Base-by-base conservation (phyloP, 37 sponge, comb jelly and placozoan genomes). In the Amphimedon queenslandica region DNA sequence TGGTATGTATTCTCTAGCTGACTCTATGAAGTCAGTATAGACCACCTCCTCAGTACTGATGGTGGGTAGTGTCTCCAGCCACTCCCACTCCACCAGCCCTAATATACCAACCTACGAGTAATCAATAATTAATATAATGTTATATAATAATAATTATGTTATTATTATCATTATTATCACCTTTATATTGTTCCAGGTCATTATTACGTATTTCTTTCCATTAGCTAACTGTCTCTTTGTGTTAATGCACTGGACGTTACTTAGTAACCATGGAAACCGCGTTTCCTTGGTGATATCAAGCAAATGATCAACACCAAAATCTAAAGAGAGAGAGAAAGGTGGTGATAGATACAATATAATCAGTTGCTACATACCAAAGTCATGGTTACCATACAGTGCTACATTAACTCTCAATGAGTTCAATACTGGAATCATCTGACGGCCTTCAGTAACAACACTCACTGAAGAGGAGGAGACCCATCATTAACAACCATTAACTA, bases 321-420 rank as follows among this genome's bases (percentile, higher is more conserved):
- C 91, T 90, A 69, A 1, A 29, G 13, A 47, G 53, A 47, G 53
- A 47, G 8, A 18, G 13, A 8, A 47, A 47, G 13, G 8, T 8
- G 53, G 8, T 47, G 53, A 47, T 47, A 47, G 8, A 47, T 47
- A 47, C 13, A 47, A 13, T 47, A 47, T 47, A 8, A 18, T 21
- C 6, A 23, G 39, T 21, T 73, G 2, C 13, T 29, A 42, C 82
- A 77, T 51, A 90, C 91, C 93, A 58, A 92, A 92, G 4, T 92
- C 93, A 56, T 92, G 93, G 67, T 92, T 92, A 58, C 93, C 93
- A 72, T 80, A 87, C 37, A 83, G 84, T 35, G 93, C 93, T 42
- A 66, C 75, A 30, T 78, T 57, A 8, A 92, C 73, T 40, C 69
- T 70, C 30, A 82, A 32, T 23, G 78, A 69, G 42, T 92, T 92